Evolutionary conservation across 2,888 invertebrate genomes (phyloP).

Genomic region (Patella ulyssiponensis): DNA sequence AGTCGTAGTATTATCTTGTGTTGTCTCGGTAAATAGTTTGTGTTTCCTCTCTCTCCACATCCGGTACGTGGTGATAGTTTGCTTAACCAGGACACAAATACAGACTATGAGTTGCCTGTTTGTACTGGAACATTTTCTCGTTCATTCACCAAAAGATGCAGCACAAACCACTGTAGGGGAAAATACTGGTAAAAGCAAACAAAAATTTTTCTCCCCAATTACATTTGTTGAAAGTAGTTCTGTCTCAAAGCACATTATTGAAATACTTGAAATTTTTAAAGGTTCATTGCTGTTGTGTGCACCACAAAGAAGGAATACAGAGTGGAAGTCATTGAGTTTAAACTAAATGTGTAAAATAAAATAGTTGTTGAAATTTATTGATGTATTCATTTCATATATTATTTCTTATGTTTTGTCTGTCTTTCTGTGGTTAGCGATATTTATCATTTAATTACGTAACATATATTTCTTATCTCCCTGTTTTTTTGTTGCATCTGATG

Average conservation of each 20-base stretch:
- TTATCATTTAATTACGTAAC: too few relatives aligned
- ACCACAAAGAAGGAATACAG: too few relatives aligned
- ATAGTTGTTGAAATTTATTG: not conserved
- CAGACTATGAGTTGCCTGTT: not conserved
- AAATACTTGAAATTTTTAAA: not conserved
- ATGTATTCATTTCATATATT: constrained; percentile 1
- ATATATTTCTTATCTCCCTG: too few relatives aligned
- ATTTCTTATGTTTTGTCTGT: constrained; percentile 4
- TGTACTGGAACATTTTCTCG: not conserved
- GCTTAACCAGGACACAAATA: not conserved
- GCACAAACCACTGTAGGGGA: not conserved
- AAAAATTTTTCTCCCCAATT: not conserved
- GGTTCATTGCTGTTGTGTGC: too few relatives aligned
- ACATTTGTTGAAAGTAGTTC: constrained; percentile 8
- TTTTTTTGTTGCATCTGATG: too few relatives aligned
- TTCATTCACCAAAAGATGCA: not conserved
- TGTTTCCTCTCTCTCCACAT: not conserved
- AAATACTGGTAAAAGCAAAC: not conserved
- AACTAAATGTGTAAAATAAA: not conserved
- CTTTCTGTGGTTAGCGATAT: too few relatives aligned
- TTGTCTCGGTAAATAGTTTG: not conserved
- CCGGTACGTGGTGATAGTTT: not conserved
- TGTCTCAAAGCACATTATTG: not conserved
- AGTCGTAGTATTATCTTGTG: not conserved
- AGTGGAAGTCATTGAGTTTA: too few relatives aligned